Conservation (phyloP, 2,888 invertebrate genomes). For the Meiosimyza platycephala region DNA sequence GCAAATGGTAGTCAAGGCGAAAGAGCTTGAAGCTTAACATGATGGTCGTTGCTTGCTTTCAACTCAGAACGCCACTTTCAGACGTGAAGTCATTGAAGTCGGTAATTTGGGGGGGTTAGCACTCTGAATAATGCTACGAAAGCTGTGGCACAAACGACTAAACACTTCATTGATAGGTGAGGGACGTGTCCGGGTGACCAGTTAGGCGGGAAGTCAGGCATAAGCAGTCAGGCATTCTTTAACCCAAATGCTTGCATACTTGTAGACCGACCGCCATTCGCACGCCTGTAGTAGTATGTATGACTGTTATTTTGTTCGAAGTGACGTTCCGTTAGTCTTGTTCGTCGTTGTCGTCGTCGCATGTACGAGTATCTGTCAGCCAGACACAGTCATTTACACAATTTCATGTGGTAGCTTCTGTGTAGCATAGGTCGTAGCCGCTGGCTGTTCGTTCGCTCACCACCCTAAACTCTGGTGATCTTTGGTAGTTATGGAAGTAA, state of each 20-base stretch:
- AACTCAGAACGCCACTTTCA: constrained; percentile 52
- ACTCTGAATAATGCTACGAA: not conserved
- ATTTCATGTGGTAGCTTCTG: constrained; percentile 25
- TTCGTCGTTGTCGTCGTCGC: not conserved
- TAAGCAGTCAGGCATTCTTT: constrained; percentile 11
- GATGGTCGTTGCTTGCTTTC: constrained; percentile 47
- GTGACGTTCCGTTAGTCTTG: not conserved
- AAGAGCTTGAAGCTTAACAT: constrained; percentile 43
- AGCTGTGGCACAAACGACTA: constrained; percentile 45
- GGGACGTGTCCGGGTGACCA: not conserved
- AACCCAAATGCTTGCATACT: too few relatives aligned
- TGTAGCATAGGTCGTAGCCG: constrained; percentile 42
- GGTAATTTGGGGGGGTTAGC: constrained; percentile 53
- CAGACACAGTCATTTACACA: constrained; percentile 5
- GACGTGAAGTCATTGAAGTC: constrained; percentile 59
- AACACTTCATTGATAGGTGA: constrained; percentile 5
- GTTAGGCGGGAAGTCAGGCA: constrained; percentile 23
- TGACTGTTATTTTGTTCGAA: not conserved
- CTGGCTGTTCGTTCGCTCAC: constrained; percentile 33
- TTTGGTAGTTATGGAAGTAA: constrained; percentile 25
- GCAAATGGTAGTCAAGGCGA: constrained; percentile 44
- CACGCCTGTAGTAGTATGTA: too few relatives aligned
- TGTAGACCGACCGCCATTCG: not conserved
- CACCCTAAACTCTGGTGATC: constrained; percentile 22
- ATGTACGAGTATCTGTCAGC: constrained; percentile 7